Evolutionary conservation across 2,797 vertebrate genomes (phyloP).

Genomic region (Spatula versicolor): DNA sequence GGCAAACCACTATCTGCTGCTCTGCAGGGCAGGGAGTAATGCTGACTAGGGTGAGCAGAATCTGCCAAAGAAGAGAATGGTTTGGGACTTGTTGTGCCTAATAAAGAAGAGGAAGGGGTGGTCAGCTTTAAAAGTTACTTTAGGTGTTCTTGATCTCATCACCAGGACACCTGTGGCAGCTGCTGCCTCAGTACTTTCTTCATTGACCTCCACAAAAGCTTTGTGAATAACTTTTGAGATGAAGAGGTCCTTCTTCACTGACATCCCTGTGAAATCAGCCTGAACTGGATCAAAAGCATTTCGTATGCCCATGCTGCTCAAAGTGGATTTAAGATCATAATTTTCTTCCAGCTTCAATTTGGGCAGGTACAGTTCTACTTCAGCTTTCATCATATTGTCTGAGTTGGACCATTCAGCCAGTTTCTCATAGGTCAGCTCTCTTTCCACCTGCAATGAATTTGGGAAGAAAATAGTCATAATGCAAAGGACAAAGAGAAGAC

Average conservation of each 20-base stretch:
- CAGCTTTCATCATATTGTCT: conserved; percentile 76
- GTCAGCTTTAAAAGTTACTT: conserved; percentile 59
- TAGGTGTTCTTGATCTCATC: not conserved
- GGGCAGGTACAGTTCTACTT: conserved; percentile 83
- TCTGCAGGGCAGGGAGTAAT: not conserved
- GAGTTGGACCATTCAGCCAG: conserved; percentile 81
- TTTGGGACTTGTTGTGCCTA: conserved; percentile 66
- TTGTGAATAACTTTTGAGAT: conserved; percentile 89
- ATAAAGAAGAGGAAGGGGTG: conserved; percentile 80
- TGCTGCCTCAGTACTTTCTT: conserved; percentile 89
- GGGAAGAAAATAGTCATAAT: not conserved
- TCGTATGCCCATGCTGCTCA: conserved; percentile 86
- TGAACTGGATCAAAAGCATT: conserved; percentile 77
- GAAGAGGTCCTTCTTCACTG: conserved; percentile 75
- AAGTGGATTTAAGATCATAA: conserved; percentile 81
- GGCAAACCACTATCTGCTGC: not conserved
- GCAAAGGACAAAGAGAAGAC: not conserved
- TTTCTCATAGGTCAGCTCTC: conserved; percentile 64
- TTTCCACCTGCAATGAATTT: conserved; percentile 64
- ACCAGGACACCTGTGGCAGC: conserved; percentile 73
- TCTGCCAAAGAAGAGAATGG: conserved; percentile 75
- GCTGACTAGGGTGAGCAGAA: conserved; percentile 65
- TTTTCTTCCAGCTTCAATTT: conserved; percentile 84
- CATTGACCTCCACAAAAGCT: conserved; percentile 88
- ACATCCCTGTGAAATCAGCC: conserved; percentile 89